phyloP scores from a whole-genome alignment of 2,797 vertebrate species.

The Pygocentrus nattereri region DNA sequence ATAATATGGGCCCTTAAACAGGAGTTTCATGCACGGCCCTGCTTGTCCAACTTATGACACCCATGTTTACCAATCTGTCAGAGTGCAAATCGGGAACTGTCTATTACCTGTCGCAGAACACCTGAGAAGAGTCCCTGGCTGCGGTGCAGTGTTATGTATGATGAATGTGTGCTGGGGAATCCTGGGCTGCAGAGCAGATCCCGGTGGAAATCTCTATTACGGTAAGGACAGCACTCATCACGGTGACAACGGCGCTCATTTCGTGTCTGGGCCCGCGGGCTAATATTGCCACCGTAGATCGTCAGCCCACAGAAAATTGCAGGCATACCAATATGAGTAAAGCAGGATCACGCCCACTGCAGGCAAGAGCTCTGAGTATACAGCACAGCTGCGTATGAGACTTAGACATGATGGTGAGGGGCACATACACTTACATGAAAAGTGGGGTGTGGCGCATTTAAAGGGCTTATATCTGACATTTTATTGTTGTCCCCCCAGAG shows the following conservation, averaged over 20 bases:
- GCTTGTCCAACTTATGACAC: background rate
- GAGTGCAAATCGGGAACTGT: background rate
- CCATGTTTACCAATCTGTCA: background rate
- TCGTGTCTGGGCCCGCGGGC: background rate
- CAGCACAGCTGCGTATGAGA: background rate
- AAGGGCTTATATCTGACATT: too few species aligned
- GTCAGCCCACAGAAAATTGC: conserved; percentile 18
- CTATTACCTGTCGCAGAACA: background rate
- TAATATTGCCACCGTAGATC: background rate
- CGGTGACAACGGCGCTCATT: background rate
- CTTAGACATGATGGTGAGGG: background rate
- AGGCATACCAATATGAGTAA: conserved; percentile 16
- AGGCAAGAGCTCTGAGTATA: background rate
- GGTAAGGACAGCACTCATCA: conserved; percentile 11
- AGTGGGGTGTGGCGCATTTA: background rate
- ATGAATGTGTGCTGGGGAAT: background rate
- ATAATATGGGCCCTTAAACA: background rate
- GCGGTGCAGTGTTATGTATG: background rate
- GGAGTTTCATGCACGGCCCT: too few species aligned
- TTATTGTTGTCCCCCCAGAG: too few species aligned
- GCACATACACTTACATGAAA: background rate
- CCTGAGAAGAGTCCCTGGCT: background rate
- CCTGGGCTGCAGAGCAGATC: background rate
- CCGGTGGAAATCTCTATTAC: conserved; percentile 17
- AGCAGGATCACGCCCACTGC: background rate